phyloP scores from a whole-genome alignment of 2,113 vertebrate genomes.

The Accipiter virgatus region DNA sequence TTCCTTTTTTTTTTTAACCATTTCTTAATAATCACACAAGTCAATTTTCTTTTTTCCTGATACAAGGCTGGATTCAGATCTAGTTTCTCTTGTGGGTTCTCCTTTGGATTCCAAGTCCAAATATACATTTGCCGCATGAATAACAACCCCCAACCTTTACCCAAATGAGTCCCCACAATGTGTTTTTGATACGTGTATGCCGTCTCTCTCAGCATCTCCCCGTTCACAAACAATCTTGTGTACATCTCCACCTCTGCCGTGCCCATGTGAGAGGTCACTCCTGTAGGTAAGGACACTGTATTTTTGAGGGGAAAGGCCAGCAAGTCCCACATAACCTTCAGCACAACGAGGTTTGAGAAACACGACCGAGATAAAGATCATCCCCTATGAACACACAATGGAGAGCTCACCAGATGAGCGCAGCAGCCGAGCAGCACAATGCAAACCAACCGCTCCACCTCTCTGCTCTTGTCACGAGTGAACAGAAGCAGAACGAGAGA shows the following conservation, averaged over 20 bases:
- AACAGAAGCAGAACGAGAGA: rapidly evolving
- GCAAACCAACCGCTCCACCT: background rate
- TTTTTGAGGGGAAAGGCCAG: background rate
- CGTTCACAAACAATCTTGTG: background rate
- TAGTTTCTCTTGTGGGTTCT: background rate
- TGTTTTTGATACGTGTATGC: rapidly evolving
- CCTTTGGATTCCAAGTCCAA: background rate
- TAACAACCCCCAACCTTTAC: background rate
- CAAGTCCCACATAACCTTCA: rapidly evolving
- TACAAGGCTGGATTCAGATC: background rate
- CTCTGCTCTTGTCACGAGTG: rapidly evolving
- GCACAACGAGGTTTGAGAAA: background rate
- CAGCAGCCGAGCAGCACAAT: rapidly evolving
- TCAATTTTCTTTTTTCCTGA: rapidly evolving
- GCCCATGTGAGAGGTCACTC: background rate
- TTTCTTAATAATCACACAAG: background rate
- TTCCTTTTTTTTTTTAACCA: background rate
- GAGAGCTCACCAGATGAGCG: too few relatives aligned
- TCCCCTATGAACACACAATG: rapidly evolving
- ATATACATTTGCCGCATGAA: rapidly evolving
- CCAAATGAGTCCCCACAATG: rapidly evolving
- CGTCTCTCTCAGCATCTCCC: background rate
- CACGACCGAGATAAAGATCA: background rate
- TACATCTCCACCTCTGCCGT: background rate
- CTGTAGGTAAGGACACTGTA: rapidly evolving